phyloP scores from a whole-genome alignment of 2,113 vertebrate genomes.

The Brachyhypopomus gauderio region DNA sequence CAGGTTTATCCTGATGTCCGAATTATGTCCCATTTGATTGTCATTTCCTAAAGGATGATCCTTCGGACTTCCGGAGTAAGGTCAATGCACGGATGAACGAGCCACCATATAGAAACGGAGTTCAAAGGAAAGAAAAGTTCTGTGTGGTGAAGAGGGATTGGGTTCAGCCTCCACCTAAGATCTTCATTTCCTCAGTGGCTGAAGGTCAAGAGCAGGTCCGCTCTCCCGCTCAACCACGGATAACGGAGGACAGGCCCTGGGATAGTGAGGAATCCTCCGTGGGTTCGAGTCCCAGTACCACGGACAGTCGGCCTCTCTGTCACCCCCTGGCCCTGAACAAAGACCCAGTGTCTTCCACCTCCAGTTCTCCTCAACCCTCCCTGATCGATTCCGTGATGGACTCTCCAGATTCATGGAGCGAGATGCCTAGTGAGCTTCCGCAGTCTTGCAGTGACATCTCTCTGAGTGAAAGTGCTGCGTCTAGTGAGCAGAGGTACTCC shows the following conservation, averaged over 20 bases:
- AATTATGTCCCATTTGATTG: slow-evolving; percentile 27
- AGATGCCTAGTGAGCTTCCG: slow-evolving; percentile 59
- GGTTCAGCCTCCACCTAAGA: slow-evolving; percentile 79
- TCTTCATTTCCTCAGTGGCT: slow-evolving; percentile 76
- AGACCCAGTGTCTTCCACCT: slow-evolving; percentile 33
- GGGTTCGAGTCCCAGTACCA: slow-evolving; percentile 50
- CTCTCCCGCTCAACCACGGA: slow-evolving; percentile 37
- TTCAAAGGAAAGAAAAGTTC: slow-evolving; percentile 71
- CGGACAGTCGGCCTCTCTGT: slow-evolving; percentile 33
- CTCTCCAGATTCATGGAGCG: slow-evolving; percentile 74
- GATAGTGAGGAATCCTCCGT: slow-evolving; percentile 63
- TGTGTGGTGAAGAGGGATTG: slow-evolving; percentile 75
- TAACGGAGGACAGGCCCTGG: slow-evolving; percentile 59
- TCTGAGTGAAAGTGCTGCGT: slow-evolving; percentile 37
- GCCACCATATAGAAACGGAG: slow-evolving; percentile 56
- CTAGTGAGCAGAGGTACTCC: slow-evolving; percentile 59
- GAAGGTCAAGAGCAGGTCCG: slow-evolving; percentile 56
- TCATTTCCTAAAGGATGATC: slow-evolving; percentile 61
- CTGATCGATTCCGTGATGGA: slow-evolving; percentile 61
- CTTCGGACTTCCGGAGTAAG: slow-evolving; percentile 63
- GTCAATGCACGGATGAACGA: slow-evolving; percentile 59
- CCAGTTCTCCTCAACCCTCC: slow-evolving; percentile 60
- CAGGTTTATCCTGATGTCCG: background rate
- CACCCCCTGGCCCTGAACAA: slow-evolving; percentile 43
- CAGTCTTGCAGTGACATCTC: slow-evolving; percentile 63